These are phyloP conservation scores for Thalpophila matura DNA, from an alignment of 2,888 invertebrate genomes.

Conservation along the genomic window DNA sequence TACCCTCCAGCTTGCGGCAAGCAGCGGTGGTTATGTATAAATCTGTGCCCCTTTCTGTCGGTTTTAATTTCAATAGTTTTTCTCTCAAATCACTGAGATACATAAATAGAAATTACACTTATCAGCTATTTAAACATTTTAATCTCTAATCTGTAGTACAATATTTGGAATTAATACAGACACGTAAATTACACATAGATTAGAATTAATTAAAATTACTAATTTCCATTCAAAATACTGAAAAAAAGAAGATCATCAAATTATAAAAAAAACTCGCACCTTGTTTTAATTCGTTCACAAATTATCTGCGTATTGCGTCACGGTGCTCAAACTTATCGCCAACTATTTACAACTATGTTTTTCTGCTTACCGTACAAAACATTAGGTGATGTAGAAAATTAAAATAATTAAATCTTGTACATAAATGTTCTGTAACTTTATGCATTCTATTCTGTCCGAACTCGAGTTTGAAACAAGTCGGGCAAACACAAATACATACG, in stretches of 20 bases:
- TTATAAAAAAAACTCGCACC: constrained; percentile 7
- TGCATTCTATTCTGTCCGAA: too few relatives aligned
- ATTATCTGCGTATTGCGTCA: not conserved
- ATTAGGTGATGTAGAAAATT: not conserved
- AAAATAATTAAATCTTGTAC: too few relatives aligned
- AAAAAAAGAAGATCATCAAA: constrained; percentile 6
- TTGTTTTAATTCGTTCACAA: not conserved
- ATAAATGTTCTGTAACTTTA: too few relatives aligned
- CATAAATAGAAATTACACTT: constrained; percentile 36
- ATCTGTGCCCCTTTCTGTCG: not conserved
- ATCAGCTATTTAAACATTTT: constrained; percentile 22
- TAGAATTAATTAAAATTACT: constrained; percentile 12
- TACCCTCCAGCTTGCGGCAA: too few relatives aligned
- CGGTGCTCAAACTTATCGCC: not conserved
- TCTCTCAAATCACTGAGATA: constrained; percentile 11
- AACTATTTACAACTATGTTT: constrained; percentile 9
- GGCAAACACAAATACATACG: too few relatives aligned
- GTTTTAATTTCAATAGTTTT: constrained; percentile 14
- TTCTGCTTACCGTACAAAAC: not conserved
- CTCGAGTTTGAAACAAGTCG: too few relatives aligned
- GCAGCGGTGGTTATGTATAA: not conserved
- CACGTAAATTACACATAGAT: constrained; percentile 36
- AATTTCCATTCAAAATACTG: constrained; percentile 36
- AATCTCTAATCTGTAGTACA: constrained; percentile 22
- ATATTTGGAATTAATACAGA: constrained; percentile 45